phyloP scores from a whole-genome alignment of 1,140 invertebrate species.

The Asobara japonica region DNA sequence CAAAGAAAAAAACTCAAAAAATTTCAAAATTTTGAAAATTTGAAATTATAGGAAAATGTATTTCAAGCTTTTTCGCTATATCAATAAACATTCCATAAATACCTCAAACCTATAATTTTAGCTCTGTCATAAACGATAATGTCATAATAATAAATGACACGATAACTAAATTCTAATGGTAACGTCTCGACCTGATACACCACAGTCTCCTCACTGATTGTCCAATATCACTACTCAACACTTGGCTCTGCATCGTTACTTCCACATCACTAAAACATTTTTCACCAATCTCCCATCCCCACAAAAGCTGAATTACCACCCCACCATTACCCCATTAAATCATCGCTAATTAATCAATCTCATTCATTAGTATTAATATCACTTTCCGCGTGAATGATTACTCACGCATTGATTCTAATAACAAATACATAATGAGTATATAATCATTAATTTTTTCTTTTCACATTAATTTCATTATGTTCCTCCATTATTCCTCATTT shows the following conservation, averaged over 20 bases:
- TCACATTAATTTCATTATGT: slow-evolving; percentile 12
- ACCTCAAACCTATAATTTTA: neutral
- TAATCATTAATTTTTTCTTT: slow-evolving; percentile 31
- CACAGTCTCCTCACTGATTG: slow-evolving; percentile 69
- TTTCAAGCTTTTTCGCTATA: neutral
- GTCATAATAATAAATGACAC: slow-evolving; percentile 4
- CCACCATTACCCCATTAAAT: slow-evolving; percentile 41
- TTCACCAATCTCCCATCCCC: slow-evolving; percentile 18
- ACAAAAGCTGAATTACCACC: neutral
- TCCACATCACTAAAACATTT: neutral
- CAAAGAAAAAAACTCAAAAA: no score
- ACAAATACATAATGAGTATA: slow-evolving; percentile 63
- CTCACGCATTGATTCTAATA: slow-evolving; percentile 55
- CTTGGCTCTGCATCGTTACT: slow-evolving; percentile 23
- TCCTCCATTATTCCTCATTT: neutral
- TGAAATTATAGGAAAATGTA: no score
- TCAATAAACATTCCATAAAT: no score
- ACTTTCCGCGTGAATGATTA: slow-evolving; percentile 56
- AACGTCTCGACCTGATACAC: slow-evolving; percentile 65
- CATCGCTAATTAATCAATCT: slow-evolving; percentile 42
- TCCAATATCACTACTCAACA: slow-evolving; percentile 65
- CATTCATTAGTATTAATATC: slow-evolving; percentile 66
- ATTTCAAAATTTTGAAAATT: no score
- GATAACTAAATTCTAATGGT: slow-evolving; percentile 38
- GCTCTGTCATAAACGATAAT: neutral